Evolutionary conservation across 30 jellyfish, hydroid and myxozoan species (phyloP).

Genomic region (Catostylus mosaicus): DNA sequence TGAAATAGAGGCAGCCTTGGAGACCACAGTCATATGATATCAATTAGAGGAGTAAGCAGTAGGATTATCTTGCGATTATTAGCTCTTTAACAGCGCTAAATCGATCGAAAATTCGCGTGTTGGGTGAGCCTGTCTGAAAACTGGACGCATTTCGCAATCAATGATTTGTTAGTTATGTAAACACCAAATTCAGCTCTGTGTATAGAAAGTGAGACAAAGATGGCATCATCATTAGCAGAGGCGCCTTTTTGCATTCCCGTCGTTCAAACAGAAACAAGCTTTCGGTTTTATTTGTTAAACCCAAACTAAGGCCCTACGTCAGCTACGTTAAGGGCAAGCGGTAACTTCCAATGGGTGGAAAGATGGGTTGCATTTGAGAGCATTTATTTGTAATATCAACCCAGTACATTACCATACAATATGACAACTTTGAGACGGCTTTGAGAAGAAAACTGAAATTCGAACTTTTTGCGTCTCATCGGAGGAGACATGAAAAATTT

Average conservation of each 20-base stretch:
- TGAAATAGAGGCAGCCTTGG: neutral
- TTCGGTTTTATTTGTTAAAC: too few species aligned
- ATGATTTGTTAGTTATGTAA: neutral
- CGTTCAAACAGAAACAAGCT: too few species aligned
- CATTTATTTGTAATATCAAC: too few species aligned
- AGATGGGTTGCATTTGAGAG: too few species aligned
- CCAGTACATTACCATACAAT: too few species aligned
- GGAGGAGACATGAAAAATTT: too few species aligned
- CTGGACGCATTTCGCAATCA: neutral
- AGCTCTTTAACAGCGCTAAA: neutral
- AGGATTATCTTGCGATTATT: neutral
- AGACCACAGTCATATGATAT: neutral
- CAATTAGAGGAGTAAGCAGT: neutral
- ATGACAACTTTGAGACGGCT: too few species aligned
- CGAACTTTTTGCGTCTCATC: too few species aligned
- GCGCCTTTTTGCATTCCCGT: neutral
- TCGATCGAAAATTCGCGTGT: slow-evolving; percentile 6
- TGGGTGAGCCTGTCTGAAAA: neutral
- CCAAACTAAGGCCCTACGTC: too few species aligned
- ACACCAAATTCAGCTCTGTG: neutral
- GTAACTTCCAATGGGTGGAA: too few species aligned
- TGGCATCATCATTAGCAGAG: neutral
- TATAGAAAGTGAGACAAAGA: neutral
- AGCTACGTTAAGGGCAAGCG: too few species aligned
- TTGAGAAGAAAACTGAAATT: too few species aligned